Evolutionary conservation across 2,888 invertebrate species (phyloP).

Genomic region (Macaria notata): DNA sequence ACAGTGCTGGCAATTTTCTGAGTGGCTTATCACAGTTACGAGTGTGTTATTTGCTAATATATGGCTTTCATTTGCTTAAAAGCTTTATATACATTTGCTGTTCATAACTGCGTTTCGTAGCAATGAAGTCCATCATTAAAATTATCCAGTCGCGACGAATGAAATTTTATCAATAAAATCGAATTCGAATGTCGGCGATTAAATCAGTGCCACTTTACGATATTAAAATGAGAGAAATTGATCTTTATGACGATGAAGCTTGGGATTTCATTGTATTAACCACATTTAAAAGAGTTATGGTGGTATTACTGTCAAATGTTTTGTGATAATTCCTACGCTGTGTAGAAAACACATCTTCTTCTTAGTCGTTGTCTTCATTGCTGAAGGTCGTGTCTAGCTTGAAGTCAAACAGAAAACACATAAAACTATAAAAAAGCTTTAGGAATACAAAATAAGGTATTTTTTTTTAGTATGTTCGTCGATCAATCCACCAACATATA

Average conservation of each 20-base stretch:
- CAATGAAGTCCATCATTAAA: slow-evolving; percentile 65
- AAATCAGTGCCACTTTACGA: slow-evolving; percentile 32
- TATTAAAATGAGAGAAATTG: slow-evolving; percentile 24
- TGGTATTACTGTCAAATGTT: no score
- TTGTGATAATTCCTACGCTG: no score
- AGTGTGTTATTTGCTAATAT: slow-evolving; percentile 74
- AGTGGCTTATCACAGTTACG: slow-evolving; percentile 69
- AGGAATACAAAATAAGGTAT: no score
- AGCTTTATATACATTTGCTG: slow-evolving; percentile 73
- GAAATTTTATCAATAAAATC: slow-evolving; percentile 55
- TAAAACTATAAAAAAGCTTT: no score
- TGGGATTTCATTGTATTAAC: no score
- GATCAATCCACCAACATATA: no score
- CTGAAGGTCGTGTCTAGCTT: no score
- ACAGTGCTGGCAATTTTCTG: slow-evolving; percentile 70
- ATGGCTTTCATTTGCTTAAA: slow-evolving; percentile 78
- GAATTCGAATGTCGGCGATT: slow-evolving; percentile 48
- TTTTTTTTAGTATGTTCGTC: no score
- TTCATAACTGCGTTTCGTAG: slow-evolving; percentile 59
- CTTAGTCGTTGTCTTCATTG: no score
- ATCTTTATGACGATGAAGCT: slow-evolving; percentile 10
- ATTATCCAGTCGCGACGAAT: slow-evolving; percentile 59
- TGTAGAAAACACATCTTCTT: no score
- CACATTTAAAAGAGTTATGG: no score
- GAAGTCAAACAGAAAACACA: no score